A percentile compares a stretch with the other conserved stretches of the same genome.
Evolutionary conservation across 2,888 invertebrate genomes (phyloP).

Genomic region (Metacarcinus magister): DNA sequence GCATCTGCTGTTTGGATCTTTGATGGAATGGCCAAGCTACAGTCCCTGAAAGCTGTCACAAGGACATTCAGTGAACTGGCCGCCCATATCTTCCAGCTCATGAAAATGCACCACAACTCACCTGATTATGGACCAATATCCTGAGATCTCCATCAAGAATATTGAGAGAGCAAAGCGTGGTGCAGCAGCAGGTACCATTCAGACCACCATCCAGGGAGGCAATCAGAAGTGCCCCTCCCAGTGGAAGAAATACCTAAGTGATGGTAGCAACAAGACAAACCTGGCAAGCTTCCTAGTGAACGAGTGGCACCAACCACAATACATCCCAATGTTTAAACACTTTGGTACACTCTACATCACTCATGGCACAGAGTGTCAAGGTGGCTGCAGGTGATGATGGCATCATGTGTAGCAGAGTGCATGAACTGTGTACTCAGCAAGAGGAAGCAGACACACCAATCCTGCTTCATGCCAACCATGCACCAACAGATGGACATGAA

Average conservation of each 20-base stretch:
- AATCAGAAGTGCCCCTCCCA: slow-evolving; percentile 46
- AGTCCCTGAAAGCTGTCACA: neutral
- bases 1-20: slow-evolving; percentile 36
- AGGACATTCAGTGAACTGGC: slow-evolving; percentile 37
- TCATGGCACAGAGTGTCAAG: slow-evolving; percentile 38
- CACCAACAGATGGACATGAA: slow-evolving; percentile 53
- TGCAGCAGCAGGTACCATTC: slow-evolving; percentile 1
- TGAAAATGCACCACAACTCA: slow-evolving; percentile 49
- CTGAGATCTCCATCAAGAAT: slow-evolving; percentile 56
- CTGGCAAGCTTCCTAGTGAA: slow-evolving; percentile 17
- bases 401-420: slow-evolving; percentile 1
- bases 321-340: neutral
- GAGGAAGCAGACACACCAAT: too few species aligned
- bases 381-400: slow-evolving; percentile 14
- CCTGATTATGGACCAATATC: slow-evolving; percentile 55
- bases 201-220: slow-evolving; percentile 3
- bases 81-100: neutral
- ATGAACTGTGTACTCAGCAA: slow-evolving; percentile 32
- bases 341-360: slow-evolving; percentile 61
- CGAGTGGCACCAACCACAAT: slow-evolving; percentile 15
- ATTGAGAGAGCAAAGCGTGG: slow-evolving; percentile 29
- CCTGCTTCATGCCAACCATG: too few species aligned
- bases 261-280: neutral
- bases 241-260: slow-evolving; percentile 18
- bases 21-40: slow-evolving; percentile 50